A percentile compares a stretch with the other conserved stretches of the same genome.
phyloP scores from a whole-genome alignment of 2,113 vertebrate genomes.

The Brachypteracias leptosomus region DNA sequence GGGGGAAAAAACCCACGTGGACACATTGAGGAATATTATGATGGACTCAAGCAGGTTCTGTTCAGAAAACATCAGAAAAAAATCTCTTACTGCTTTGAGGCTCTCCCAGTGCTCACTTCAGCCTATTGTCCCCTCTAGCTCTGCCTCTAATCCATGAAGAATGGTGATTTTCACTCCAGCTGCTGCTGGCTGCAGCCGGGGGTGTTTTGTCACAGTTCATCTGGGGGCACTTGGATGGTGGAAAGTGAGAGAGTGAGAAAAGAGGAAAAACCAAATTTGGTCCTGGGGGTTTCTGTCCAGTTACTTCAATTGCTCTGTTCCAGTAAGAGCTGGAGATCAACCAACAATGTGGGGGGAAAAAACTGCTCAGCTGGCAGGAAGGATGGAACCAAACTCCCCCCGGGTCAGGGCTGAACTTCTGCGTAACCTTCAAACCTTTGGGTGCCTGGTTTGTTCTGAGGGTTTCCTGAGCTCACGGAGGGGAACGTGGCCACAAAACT shows the following conservation, averaged over 20 bases:
- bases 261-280: rapidly evolving
- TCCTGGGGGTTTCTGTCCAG: neutral
- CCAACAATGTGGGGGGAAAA: too few relatives aligned
- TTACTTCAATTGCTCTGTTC: neutral
- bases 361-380: neutral
- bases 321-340: neutral
- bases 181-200: too few relatives aligned
- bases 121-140: neutral
- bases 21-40: neutral
- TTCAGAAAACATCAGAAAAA: neutral
- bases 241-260: neutral
- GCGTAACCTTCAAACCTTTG: neutral
- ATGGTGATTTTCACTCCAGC: neutral
- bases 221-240: too few relatives aligned
- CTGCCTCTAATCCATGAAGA: neutral
- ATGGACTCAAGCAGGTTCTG: neutral
- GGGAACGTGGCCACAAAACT: neutral
- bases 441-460: neutral
- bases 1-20: rapidly evolving
- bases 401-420: neutral
- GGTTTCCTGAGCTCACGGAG: neutral
- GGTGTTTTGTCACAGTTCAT: neutral
- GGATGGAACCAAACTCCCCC: neutral
- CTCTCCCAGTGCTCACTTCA: neutral
- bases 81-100: neutral